Conservation (phyloP, 1,140 invertebrate genomes). For the Cephus cinctus region DNA sequence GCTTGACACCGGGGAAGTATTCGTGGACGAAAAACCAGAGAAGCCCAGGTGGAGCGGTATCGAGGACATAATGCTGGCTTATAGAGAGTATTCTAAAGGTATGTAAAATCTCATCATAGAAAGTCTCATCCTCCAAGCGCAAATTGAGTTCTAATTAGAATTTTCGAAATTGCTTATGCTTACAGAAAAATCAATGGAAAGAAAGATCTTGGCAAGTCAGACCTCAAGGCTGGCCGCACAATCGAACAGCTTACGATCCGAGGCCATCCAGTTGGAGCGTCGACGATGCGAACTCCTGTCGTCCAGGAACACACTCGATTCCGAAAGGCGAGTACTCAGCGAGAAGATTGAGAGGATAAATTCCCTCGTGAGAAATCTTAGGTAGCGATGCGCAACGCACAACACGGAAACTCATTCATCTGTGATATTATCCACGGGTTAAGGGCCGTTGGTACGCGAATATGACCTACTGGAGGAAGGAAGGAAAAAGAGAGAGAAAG, state of each 20-base stretch:
- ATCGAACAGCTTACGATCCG: slow-evolving; percentile 40
- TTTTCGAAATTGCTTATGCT: neutral
- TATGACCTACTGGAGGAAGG: too few relatives aligned
- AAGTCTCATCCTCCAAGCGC: too few relatives aligned
- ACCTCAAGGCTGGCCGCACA: slow-evolving; percentile 40
- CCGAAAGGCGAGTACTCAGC: slow-evolving; percentile 38
- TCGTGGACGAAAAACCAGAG: slow-evolving; percentile 20
- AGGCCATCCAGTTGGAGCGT: slow-evolving; percentile 41
- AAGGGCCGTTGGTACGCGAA: slow-evolving; percentile 40
- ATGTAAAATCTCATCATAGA: too few relatives aligned
- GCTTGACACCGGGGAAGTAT: slow-evolving; percentile 26
- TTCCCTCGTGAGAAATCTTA: slow-evolving; percentile 43
- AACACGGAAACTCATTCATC: slow-evolving; percentile 55
- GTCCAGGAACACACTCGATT: slow-evolving; percentile 39
- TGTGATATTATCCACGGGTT: slow-evolving; percentile 55
- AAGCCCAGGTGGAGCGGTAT: slow-evolving; percentile 47
- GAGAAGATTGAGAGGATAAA: slow-evolving; percentile 49
- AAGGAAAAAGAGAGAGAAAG: neutral
- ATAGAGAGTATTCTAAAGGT: slow-evolving; percentile 53
- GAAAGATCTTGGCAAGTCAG: slow-evolving; percentile 38
- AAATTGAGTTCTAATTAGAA: neutral
- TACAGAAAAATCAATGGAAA: slow-evolving; percentile 46
- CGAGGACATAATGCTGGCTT: slow-evolving; percentile 49
- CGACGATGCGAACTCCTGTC: slow-evolving; percentile 40
- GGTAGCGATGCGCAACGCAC: slow-evolving; percentile 49